Percentiles rank a stretch among this genome's conserved stretches.
These are phyloP conservation scores for Falco biarmicus DNA, from an alignment of 2,797 vertebrate species.

Conservation along the genomic window DNA sequence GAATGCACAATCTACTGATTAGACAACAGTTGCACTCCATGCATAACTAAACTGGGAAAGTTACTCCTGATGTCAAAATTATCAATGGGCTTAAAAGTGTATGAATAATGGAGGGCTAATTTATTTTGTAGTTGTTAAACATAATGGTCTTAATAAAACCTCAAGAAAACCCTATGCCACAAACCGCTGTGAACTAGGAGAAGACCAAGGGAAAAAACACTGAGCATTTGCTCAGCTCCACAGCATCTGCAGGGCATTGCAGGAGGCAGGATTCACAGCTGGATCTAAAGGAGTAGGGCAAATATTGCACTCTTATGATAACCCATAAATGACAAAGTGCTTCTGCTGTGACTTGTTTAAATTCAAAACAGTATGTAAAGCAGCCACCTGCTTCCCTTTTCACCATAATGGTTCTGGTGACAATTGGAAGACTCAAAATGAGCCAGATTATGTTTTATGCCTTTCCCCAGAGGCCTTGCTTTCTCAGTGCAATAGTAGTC, in stretches of 20 bases:
- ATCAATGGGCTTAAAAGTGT: background rate
- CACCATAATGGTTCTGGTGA: conserved; percentile 31
- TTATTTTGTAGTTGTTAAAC: background rate
- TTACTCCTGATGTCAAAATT: background rate
- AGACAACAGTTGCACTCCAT: background rate
- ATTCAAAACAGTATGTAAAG: conserved; percentile 59
- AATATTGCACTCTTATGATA: conserved; percentile 14
- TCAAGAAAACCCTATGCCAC: background rate
- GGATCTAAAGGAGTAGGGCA: background rate
- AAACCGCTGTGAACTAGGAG: background rate
- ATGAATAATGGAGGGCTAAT: background rate
- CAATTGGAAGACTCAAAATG: conserved; percentile 54
- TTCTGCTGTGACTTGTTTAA: conserved; percentile 43
- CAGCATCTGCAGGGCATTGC: background rate
- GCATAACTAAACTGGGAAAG: background rate
- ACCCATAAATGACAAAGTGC: conserved; percentile 6
- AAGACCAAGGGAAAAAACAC: background rate
- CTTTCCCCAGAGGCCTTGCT: conserved; percentile 44
- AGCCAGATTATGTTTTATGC: conserved; percentile 44
- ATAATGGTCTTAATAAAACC: background rate
- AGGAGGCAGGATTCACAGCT: background rate
- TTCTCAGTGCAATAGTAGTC: conserved; percentile 17
- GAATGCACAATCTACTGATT: background rate
- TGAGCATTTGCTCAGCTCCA: background rate
- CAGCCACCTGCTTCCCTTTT: conserved; percentile 58